Conservation (phyloP, 2,113 vertebrate genomes). For the Micronycteris hirsuta region DNA sequence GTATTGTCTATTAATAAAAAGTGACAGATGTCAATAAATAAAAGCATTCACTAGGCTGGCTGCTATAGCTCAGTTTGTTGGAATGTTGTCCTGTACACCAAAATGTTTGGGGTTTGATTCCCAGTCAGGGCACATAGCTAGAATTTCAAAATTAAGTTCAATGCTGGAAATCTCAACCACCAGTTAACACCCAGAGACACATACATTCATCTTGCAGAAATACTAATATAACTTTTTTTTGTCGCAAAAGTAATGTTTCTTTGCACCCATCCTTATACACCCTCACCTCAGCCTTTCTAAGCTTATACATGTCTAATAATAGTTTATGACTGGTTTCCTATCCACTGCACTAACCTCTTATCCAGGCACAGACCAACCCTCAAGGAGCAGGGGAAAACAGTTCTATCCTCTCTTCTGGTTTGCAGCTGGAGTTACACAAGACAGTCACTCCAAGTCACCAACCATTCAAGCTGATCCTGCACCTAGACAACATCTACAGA, state of each 20-base stretch:
- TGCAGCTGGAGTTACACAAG: not conserved
- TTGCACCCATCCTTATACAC: not conserved
- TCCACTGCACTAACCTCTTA: not conserved
- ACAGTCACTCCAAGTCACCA: conserved; percentile 7
- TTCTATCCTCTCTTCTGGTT: not conserved
- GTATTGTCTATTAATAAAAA: not conserved
- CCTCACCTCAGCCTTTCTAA: not conserved
- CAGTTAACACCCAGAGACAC: not conserved
- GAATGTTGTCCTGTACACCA: too few relatives aligned
- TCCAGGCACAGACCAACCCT: not conserved
- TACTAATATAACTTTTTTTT: not conserved
- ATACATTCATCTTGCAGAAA: not conserved
- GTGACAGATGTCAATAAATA: not conserved
- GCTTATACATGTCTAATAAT: not conserved
- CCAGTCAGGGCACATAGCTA: too few relatives aligned
- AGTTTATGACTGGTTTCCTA: not conserved
- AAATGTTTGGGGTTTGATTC: too few relatives aligned
- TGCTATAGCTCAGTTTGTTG: too few relatives aligned
- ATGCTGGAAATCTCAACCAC: not conserved
- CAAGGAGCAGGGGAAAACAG: not conserved
- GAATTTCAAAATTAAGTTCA: not conserved
- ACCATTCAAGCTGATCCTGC: not conserved
- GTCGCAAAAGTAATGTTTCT: not conserved
- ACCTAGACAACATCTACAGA: not conserved
- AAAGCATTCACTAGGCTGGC: not conserved